These are phyloP conservation scores for Riparia riparia DNA, from an alignment of 2,113 vertebrate species.

Conservation along the genomic window DNA sequence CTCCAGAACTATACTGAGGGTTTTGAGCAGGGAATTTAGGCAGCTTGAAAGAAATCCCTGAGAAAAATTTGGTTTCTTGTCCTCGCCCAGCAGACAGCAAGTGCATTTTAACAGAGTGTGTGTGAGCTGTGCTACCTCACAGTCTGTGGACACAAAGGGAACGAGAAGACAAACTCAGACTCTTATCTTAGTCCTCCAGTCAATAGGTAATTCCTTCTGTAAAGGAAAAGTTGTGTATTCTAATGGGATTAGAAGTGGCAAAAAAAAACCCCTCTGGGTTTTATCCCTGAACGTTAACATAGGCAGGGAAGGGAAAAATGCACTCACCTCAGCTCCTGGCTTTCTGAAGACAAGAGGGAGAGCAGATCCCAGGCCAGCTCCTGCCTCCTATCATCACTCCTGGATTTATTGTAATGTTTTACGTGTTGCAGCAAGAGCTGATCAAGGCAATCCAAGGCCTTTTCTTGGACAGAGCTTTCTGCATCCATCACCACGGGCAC, in stretches of 20 bases:
- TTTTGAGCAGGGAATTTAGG: not conserved
- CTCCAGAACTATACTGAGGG: not conserved
- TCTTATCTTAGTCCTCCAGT: not conserved
- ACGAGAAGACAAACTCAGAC: not conserved
- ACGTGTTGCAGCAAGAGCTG: conserved; percentile 84
- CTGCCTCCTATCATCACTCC: conserved; percentile 69
- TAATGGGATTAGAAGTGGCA: not conserved
- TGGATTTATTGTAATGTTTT: conserved; percentile 65
- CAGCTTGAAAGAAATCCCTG: not conserved
- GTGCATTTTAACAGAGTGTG: not conserved
- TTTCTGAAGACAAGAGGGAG: conserved; percentile 80
- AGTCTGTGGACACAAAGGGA: not conserved
- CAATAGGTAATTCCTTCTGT: not conserved
- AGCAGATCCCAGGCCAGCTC: conserved; percentile 89
- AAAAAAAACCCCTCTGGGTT: not conserved
- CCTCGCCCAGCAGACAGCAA: not conserved
- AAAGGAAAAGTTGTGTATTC: not conserved
- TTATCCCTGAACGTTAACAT: not conserved
- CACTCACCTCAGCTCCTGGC: conserved; percentile 83
- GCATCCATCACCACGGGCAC: conserved; percentile 85
- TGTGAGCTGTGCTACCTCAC: not conserved
- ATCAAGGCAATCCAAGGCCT: conserved; percentile 89
- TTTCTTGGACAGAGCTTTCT: conserved; percentile 89
- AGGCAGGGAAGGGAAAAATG: not conserved
- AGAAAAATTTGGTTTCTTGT: not conserved